Conservation (phyloP, 2,888 invertebrate species). For the Eupithecia dodoneata region DNA sequence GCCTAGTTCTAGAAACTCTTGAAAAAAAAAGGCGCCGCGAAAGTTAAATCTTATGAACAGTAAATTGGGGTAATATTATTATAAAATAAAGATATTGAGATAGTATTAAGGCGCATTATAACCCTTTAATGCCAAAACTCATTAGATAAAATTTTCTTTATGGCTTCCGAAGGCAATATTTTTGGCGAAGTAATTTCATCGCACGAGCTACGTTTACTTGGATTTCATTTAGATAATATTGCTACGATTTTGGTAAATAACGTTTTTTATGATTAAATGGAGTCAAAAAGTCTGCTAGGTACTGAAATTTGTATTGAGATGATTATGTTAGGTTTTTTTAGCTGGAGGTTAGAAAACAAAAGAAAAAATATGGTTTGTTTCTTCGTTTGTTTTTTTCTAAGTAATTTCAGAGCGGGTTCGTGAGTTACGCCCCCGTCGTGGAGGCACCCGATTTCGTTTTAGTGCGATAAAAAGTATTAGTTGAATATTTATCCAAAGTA, state of each 20-base stretch:
- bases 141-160: constrained; percentile 77
- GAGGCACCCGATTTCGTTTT: too few species aligned
- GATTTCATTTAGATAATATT: constrained; percentile 64
- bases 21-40: neutral
- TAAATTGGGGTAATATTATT: constrained; percentile 8
- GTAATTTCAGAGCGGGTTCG: too few species aligned
- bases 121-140: constrained; percentile 65
- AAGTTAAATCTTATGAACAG: neutral
- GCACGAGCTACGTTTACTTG: constrained; percentile 62
- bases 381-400: too few species aligned
- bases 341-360: neutral
- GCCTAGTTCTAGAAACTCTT: neutral
- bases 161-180: constrained; percentile 76
- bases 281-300: neutral
- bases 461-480: too few species aligned
- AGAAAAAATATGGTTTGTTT: neutral
- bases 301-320: neutral
- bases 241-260: constrained; percentile 45
- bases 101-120: constrained; percentile 37
- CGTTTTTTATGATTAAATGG: constrained; percentile 16
- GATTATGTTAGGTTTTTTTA: neutral
- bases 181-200: constrained; percentile 72
- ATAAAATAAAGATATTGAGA: constrained; percentile 31
- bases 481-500: too few species aligned
- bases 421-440: too few species aligned